phyloP scores from a whole-genome alignment of 2,888 invertebrate species.

The Conomelus anceps region DNA sequence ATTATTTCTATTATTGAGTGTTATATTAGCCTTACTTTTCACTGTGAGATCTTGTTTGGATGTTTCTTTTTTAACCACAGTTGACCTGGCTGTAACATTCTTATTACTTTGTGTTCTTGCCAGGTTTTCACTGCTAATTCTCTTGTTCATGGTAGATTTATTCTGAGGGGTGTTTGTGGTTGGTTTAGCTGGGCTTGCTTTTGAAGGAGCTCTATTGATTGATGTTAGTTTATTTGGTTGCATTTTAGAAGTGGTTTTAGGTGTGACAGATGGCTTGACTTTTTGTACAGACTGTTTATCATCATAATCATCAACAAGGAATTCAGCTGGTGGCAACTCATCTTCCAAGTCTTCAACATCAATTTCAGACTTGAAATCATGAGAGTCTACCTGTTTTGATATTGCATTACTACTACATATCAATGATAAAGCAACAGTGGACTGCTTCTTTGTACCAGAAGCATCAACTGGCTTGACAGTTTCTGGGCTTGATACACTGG shows the following conservation, averaged over 20 bases:
- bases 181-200: background rate
- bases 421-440: constrained; percentile 10
- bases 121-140: constrained; percentile 10
- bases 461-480: constrained; percentile 1
- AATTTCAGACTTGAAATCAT: constrained; percentile 28
- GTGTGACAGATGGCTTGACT: constrained; percentile 16
- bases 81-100: constrained; percentile 5
- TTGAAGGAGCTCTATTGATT: constrained; percentile 9
- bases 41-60: constrained; percentile 18
- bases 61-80: constrained; percentile 12
- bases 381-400: constrained; percentile 33
- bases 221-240: constrained; percentile 15
- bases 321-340: constrained; percentile 41
- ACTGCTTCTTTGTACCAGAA: background rate
- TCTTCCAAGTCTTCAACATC: constrained; percentile 32
- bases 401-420: constrained; percentile 7
- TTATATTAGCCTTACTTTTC: background rate
- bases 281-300: constrained; percentile 37
- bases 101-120: constrained; percentile 16
- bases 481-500: constrained; percentile 12
- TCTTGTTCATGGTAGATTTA: constrained; percentile 4
- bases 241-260: constrained; percentile 5
- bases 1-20: constrained; percentile 5
- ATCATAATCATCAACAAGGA: constrained; percentile 49
- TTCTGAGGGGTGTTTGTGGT: background rate